phyloP scores from a whole-genome alignment of 2,888 invertebrate species.

The Branchipolynoe longqiensis region DNA sequence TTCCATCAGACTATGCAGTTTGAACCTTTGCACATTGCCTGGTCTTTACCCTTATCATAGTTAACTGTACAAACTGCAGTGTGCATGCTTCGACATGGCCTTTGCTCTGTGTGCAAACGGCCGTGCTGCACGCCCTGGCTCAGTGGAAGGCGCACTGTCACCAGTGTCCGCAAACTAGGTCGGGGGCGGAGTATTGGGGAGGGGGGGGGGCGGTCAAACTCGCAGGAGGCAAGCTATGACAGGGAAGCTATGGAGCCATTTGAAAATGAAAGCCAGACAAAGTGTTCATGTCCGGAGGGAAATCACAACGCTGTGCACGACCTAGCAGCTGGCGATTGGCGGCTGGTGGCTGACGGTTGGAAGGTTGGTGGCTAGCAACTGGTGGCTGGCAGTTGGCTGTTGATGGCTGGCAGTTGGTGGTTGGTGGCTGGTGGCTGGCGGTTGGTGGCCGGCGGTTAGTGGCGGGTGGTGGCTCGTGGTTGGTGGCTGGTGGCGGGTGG shows the following conservation, averaged over 20 bases:
- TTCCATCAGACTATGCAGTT: too few species aligned
- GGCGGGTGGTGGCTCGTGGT: too few species aligned
- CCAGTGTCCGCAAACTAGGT: too few species aligned
- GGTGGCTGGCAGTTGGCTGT: too few species aligned
- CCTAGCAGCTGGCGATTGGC: background rate
- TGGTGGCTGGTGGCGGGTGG: background rate
- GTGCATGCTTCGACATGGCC: too few species aligned
- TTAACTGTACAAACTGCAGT: too few species aligned
- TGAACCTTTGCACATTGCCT: too few species aligned
- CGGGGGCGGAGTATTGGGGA: background rate
- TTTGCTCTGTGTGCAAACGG: too few species aligned
- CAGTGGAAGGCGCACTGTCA: too few species aligned
- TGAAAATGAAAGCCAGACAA: slow-evolving; percentile 27
- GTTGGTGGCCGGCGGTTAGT: slow-evolving; percentile 2
- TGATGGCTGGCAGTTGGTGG: background rate
- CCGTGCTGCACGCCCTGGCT: too few species aligned
- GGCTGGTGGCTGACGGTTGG: background rate
- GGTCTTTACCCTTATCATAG: too few species aligned
- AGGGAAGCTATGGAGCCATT: slow-evolving; percentile 6
- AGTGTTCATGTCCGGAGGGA: slow-evolving; percentile 17
- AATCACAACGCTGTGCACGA: slow-evolving; percentile 14
- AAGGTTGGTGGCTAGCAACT: too few species aligned
- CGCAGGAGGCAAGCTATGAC: background rate
- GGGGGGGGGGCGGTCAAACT: background rate
- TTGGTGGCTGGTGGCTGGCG: background rate